A percentile compares a stretch with the other conserved stretches of the same genome.
These are phyloP conservation scores for Acholoe squamosa DNA, from an alignment of 2,888 invertebrate species.

Conservation along the genomic window DNA sequence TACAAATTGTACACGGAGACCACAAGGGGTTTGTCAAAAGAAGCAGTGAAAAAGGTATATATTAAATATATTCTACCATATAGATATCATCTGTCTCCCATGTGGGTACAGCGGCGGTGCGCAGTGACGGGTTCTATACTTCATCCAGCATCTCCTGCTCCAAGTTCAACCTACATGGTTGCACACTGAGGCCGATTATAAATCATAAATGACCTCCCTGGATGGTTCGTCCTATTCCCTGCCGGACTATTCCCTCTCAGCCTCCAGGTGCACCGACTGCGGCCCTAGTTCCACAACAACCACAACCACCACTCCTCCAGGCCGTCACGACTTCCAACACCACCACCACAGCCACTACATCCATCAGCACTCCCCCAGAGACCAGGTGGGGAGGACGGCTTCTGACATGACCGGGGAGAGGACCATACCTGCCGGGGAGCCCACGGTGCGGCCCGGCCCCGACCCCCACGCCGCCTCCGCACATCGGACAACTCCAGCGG, in stretches of 20 bases:
- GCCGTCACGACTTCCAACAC: neutral
- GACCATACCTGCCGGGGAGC: neutral
- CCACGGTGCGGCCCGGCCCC: slow-evolving; percentile 1
- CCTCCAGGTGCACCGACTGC: slow-evolving; percentile 48
- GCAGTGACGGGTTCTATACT: too few relatives aligned
- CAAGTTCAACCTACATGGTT: too few relatives aligned
- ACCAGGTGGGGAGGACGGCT: neutral
- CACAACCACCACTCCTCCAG: neutral
- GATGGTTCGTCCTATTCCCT: slow-evolving; percentile 45
- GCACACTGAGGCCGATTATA: neutral
- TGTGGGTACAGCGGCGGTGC: too few relatives aligned
- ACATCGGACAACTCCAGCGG: neutral
- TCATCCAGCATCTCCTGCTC: too few relatives aligned
- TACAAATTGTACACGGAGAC: too few relatives aligned
- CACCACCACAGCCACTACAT: slow-evolving; percentile 6
- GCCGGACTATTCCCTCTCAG: neutral
- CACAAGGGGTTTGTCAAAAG: too few relatives aligned
- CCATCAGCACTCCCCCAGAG: slow-evolving; percentile 1
- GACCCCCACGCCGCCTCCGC: neutral
- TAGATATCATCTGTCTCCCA: too few relatives aligned
- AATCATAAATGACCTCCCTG: slow-evolving; percentile 46
- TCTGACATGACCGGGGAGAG: slow-evolving; percentile 26
- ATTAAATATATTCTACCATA: too few relatives aligned
- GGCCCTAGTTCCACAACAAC: neutral
- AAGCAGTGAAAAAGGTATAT: too few relatives aligned